These are phyloP conservation scores for Dorcus parallelipipedus DNA, from an alignment of 2,888 invertebrate species.

Conservation along the genomic window DNA sequence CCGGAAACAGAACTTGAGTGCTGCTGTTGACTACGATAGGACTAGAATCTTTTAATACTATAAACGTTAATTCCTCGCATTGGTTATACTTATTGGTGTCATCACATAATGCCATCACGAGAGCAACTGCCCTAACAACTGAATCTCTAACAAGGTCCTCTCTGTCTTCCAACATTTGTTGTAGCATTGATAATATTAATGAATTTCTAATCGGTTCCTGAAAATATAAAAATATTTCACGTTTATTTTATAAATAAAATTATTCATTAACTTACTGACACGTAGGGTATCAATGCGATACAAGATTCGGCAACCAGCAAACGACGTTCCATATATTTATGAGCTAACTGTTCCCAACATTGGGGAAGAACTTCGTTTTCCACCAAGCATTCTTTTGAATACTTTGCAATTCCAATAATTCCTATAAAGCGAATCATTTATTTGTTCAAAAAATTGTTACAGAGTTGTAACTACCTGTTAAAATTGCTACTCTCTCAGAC, in stretches of 20 bases:
- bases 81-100: constrained; percentile 63
- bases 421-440: constrained; percentile 35
- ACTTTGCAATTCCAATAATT: constrained; percentile 49
- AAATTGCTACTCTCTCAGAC: constrained; percentile 59
- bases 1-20: constrained; percentile 57
- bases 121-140: constrained; percentile 60
- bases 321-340: constrained; percentile 64
- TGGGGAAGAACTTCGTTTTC: constrained; percentile 66
- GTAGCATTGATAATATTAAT: constrained; percentile 66
- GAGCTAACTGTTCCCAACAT: constrained; percentile 70
- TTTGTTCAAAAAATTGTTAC: not conserved
- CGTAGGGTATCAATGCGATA: constrained; percentile 61
- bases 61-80: constrained; percentile 58
- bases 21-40: constrained; percentile 54
- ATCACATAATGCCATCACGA: constrained; percentile 61
- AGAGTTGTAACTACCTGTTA: constrained; percentile 47
- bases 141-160: constrained; percentile 59
- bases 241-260: not conserved
- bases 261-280: constrained; percentile 52
- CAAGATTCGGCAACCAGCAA: constrained; percentile 68
- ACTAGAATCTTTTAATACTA: constrained; percentile 57
- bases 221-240: not conserved
- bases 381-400: constrained; percentile 52
- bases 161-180: constrained; percentile 69
- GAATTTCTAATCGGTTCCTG: constrained; percentile 62